Evolutionary conservation across 2,113 vertebrate species (phyloP), one percentile per base, ranked within the genome.

Genomic region (Psophia crepitans): DNA sequence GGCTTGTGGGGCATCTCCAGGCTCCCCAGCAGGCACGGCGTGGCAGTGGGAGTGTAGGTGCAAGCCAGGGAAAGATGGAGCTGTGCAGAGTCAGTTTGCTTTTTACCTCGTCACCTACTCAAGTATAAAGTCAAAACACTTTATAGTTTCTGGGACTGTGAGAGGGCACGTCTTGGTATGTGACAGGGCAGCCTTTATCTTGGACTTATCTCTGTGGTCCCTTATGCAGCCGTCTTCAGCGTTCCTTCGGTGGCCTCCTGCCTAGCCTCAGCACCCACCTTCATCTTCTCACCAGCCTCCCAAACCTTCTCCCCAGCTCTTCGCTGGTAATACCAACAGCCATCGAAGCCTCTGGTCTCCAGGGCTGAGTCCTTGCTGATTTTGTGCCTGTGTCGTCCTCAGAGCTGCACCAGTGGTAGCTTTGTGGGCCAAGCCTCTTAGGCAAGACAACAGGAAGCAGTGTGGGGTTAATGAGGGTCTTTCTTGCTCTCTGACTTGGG

Each of bases 21-120:
- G 60, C 60, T 35, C 49, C 48, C 14, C 64, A 71, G 51, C 23
- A 22, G 53, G 46, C 60, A 30, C 1, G 0, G 18, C 1, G 0
- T 24, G 27, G 37, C 1, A 0, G 39, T 4, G 2, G 49, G 17
- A 49, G 57, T 1, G 1, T 11, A 39, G 75, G n/a, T 76, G 41
- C 30, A 49, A 54, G 32, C 16, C 11, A 30, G 24, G 68, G 61
- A 37, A 48, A 48, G 61, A 8, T 8, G 32, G 20, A 26, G 17
- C 8, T 18, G 32, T 21, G 44, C 79, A 48, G 69, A 81, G 61
- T 57, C 48, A 0, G 0, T 68, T 21, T 44, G 57, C 24, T 44
- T 88, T 61, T 68, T 30, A 37, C 35, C 41, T 35, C 44, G 57
- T 60, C 79, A 39, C 33, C 28, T 66, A 6, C 35, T 69, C 4